These are phyloP conservation scores for Bungarus multicinctus DNA, from an alignment of 2,113 vertebrate species.

Conservation along the genomic window DNA sequence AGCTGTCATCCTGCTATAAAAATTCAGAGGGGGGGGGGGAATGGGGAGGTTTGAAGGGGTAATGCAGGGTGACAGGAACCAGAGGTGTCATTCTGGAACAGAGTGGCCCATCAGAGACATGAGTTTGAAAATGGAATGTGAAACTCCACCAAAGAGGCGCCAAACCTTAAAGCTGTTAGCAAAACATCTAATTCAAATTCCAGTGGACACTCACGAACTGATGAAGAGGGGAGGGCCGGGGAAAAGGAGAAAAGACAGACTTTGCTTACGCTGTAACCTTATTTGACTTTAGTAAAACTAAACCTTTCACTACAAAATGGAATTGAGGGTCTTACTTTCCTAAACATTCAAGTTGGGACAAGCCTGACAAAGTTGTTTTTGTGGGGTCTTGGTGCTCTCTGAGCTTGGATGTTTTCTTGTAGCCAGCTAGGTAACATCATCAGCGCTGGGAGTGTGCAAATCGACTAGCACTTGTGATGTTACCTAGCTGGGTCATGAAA, in stretches of 20 bases:
- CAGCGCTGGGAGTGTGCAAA: not conserved
- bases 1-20: not conserved
- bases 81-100: too few species aligned
- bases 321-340: not conserved
- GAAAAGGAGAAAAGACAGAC: not conserved
- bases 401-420: not conserved
- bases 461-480: not conserved
- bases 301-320: not conserved
- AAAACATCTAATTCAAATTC: not conserved
- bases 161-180: not conserved
- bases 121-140: not conserved
- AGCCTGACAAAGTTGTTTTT: not conserved
- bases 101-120: not conserved
- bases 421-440: not conserved
- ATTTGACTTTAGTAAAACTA: not conserved
- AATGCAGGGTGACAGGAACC: not conserved
- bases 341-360: not conserved
- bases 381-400: not conserved
- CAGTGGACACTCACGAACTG: not conserved
- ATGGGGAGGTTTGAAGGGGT: not conserved
- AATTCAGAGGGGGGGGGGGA: not conserved
- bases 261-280: not conserved
- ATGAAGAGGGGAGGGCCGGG: not conserved
- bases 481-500: not conserved
- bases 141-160: not conserved